Conservation (phyloP, 2,797 vertebrate species). For the Pseudocheirus occidentalis region DNA sequence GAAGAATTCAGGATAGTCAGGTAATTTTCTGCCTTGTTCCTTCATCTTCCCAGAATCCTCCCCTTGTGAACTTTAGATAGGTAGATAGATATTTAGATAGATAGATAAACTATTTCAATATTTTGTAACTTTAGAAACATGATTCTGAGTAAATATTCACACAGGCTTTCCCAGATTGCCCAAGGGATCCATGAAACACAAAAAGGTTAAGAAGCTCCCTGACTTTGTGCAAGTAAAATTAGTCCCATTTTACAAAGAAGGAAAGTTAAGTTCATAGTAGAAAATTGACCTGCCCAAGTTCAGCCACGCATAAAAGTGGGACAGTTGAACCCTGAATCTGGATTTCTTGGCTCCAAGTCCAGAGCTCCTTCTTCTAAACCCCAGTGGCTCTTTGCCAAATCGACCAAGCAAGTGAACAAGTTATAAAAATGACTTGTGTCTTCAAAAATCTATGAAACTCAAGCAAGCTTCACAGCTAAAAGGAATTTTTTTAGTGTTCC, state of each 20-base stretch:
- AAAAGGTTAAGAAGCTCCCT: neutral
- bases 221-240: neutral
- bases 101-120: neutral
- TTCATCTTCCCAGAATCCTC: too few relatives aligned
- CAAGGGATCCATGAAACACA: neutral
- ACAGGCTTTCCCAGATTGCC: neutral
- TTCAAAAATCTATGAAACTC: neutral
- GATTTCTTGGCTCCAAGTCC: neutral
- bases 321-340: too few relatives aligned
- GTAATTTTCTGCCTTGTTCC: too few relatives aligned
- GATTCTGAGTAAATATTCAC: too few relatives aligned
- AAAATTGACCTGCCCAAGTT: neutral
- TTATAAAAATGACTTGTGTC: neutral
- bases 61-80: neutral
- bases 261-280: neutral
- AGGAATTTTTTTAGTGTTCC: neutral
- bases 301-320: neutral
- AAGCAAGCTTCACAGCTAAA: neutral
- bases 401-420: neutral
- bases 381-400: neutral
- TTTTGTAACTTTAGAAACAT: neutral
- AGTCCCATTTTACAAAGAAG: neutral
- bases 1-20: too few relatives aligned
- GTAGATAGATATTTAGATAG: neutral
- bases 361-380: neutral